Base-by-base conservation (phyloP, 2,888 invertebrate genomes). In the Philonicus albiceps region DNA sequence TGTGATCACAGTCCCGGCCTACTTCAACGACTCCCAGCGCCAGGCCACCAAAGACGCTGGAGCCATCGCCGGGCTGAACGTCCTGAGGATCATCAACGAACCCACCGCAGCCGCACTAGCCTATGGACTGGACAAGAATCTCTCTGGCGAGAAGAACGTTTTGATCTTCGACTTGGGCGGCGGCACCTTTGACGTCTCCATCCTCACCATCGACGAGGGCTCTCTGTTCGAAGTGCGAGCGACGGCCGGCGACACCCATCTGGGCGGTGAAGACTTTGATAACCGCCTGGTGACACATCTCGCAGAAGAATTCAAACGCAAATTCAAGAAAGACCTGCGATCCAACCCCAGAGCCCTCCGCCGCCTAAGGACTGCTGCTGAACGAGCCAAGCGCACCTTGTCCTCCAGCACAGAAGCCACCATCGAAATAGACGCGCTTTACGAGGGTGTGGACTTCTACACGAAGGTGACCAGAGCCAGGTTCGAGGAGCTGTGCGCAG, bases 11-110 rank as follows among this genome's bases (percentile, higher is more conserved):
- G 97, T 97, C 89, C 97, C 97, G 89, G 97, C 97, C 90, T 97
- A 97, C 93, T 96, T 96, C 93, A 96, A 96, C 90, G 96, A 96
- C 92, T 96, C 96, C 8, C 96, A 97, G 91, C 94, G 96, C 90
- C 96, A 96, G 92, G 96, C 96, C 91, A 97, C 97, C 96, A 98
- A 98, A 93, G 96, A 96, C 93, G 96, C 98, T 89, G 98, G 98
- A 89, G 95, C 96, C 90, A 96, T 96, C 93, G 95, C 98, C 89
- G 97, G 97, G 88, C 93, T 97, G 89, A 97, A 98, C 90, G 96
- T 98, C 88, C 93, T 98, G 89, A 94, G 97, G 91, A 97, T 98
- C 90, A 96, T 97, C 91, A 97, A 97, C 91, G 97, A 97, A 93
- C 97, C 97, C n/a, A 97, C 97, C 86, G 96, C 96, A 89, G 97